phyloP scores from a whole-genome alignment of 2,888 invertebrate genomes.

The Mythimna lalbum region DNA sequence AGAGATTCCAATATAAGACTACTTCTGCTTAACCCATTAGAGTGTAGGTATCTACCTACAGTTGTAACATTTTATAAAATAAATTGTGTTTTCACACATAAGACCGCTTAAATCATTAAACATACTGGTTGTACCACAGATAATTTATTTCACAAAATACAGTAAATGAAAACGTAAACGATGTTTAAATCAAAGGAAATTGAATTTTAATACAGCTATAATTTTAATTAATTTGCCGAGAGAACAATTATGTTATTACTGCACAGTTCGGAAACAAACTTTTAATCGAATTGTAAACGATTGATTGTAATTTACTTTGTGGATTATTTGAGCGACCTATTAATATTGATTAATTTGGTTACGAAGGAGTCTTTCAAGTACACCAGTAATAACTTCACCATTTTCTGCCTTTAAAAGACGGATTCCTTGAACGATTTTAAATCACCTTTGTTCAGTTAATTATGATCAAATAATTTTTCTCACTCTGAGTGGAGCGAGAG shows the following conservation, averaged over 20 bases:
- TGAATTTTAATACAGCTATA: slow-evolving; percentile 47
- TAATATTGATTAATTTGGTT: slow-evolving; percentile 18
- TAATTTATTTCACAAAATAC: slow-evolving; percentile 23
- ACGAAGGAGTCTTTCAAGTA: background rate
- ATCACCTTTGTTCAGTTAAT: background rate
- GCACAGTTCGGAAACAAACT: slow-evolving; percentile 36
- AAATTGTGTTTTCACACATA: background rate
- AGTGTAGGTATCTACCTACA: background rate
- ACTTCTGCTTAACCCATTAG: background rate
- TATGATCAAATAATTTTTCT: background rate
- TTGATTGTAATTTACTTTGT: slow-evolving; percentile 32
- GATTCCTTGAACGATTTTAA: background rate
- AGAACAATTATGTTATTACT: slow-evolving; percentile 43
- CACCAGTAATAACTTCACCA: background rate
- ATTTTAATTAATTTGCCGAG: slow-evolving; percentile 55
- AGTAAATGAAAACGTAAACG: slow-evolving; percentile 24
- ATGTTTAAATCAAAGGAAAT: slow-evolving; percentile 48
- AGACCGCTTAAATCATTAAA: background rate
- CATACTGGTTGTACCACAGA: background rate
- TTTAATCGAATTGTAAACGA: slow-evolving; percentile 50
- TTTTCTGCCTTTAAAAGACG: background rate
- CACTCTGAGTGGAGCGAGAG: no score
- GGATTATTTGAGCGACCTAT: slow-evolving; percentile 7
- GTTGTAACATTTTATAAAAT: background rate
- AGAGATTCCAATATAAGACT: background rate